phyloP scores from a whole-genome alignment of 2,888 invertebrate genomes.

The Drosophila planitibia region DNA sequence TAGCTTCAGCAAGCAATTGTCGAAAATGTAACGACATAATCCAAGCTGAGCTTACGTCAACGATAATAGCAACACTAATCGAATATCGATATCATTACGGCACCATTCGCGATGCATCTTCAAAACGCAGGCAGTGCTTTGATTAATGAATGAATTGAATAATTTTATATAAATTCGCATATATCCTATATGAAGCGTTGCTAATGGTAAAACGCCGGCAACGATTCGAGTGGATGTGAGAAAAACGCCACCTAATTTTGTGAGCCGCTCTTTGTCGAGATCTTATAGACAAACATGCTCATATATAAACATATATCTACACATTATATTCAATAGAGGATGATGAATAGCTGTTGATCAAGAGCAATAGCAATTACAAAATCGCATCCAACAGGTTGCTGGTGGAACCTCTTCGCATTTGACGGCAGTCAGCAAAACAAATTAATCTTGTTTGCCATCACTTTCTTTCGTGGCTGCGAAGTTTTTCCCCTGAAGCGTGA shows the following conservation, averaged over 20 bases:
- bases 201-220: slow-evolving; percentile 74
- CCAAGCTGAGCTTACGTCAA: neutral
- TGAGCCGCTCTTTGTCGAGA: slow-evolving; percentile 23
- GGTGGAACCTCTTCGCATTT: slow-evolving; percentile 38
- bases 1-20: neutral
- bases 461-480: slow-evolving; percentile 59
- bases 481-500: slow-evolving; percentile 31
- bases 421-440: slow-evolving; percentile 63
- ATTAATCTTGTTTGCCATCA: slow-evolving; percentile 76
- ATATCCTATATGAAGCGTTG: slow-evolving; percentile 73
- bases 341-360: slow-evolving; percentile 63
- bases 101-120: slow-evolving; percentile 59
- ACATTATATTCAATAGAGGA: slow-evolving; percentile 45
- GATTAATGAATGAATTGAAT: slow-evolving; percentile 74
- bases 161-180: slow-evolving; percentile 80
- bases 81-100: slow-evolving; percentile 47
- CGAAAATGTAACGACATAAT: neutral
- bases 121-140: slow-evolving; percentile 50
- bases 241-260: slow-evolving; percentile 74
- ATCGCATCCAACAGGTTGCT: slow-evolving; percentile 71
- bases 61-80: slow-evolving; percentile 12
- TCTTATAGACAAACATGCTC: neutral
- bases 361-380: slow-evolving; percentile 67
- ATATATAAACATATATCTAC: slow-evolving; percentile 5
- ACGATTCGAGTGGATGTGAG: slow-evolving; percentile 63